Percentiles rank a stretch among this genome's conserved stretches.
These are phyloP conservation scores for Chesias legatella DNA, from an alignment of 2,888 invertebrate genomes.

Conservation along the genomic window DNA sequence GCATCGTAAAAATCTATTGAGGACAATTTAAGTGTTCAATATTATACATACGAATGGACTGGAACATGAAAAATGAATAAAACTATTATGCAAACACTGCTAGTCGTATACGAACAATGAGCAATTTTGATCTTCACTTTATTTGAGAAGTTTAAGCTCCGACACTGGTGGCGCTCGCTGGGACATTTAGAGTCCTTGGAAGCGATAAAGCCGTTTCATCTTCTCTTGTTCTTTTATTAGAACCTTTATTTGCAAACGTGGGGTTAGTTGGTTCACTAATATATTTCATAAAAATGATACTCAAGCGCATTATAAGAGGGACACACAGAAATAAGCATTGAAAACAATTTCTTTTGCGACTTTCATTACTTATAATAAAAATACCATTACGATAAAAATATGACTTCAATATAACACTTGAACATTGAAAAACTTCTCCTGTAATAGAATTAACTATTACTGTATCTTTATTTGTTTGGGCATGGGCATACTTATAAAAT, in stretches of 20 bases:
- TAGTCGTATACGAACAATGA: conserved; percentile 55
- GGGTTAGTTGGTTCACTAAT: neutral
- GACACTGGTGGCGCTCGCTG: conserved; percentile 27
- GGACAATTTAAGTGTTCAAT: conserved; percentile 46
- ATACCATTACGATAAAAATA: too few relatives aligned
- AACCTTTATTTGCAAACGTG: conserved; percentile 9
- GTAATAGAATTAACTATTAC: too few relatives aligned
- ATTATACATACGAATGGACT: conserved; percentile 48
- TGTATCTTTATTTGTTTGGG: too few relatives aligned
- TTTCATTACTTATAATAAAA: too few relatives aligned
- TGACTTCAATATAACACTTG: too few relatives aligned
- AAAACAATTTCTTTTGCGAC: too few relatives aligned
- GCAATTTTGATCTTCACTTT: conserved; percentile 47
- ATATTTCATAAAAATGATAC: too few relatives aligned
- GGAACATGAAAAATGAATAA: conserved; percentile 60
- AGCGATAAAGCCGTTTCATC: conserved; percentile 30
- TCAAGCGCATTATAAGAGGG: too few relatives aligned
- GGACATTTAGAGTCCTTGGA: conserved; percentile 39
- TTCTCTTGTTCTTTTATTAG: conserved; percentile 30
- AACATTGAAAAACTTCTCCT: too few relatives aligned
- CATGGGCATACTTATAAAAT: too few relatives aligned
- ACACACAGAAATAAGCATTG: too few relatives aligned
- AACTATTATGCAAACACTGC: conserved; percentile 66
- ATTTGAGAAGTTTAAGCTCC: conserved; percentile 48
- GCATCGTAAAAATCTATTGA: conserved; percentile 44